These are phyloP conservation scores for Apamea monoglypha DNA, from an alignment of 2,888 invertebrate species.

Conservation along the genomic window DNA sequence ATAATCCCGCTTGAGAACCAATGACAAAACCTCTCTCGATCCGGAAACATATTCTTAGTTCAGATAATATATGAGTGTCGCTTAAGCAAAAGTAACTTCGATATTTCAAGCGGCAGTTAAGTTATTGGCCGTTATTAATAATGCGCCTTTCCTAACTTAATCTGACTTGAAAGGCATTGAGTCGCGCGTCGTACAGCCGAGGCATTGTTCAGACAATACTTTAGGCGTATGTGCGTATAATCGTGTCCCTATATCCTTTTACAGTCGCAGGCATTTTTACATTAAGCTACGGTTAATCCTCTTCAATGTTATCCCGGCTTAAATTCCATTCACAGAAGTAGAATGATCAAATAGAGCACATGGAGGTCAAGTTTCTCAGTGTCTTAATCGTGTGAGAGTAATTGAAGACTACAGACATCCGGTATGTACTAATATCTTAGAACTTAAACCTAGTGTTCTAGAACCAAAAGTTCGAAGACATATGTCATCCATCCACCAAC, in stretches of 20 bases:
- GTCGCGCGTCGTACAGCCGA: conserved; percentile 84
- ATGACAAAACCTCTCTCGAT: conserved; percentile 83
- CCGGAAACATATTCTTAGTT: conserved; percentile 89
- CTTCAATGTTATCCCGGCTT: conserved; percentile 52
- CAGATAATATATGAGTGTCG: conserved; percentile 86
- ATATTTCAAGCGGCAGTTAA: conserved; percentile 88
- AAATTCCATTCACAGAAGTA: conserved; percentile 39
- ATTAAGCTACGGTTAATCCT: conserved; percentile 63
- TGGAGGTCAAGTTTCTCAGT: conserved; percentile 14
- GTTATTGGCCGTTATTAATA: conserved; percentile 90
- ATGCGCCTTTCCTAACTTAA: conserved; percentile 88
- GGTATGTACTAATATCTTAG: conserved; percentile 22
- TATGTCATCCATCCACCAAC: neutral
- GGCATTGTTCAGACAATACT: conserved; percentile 85
- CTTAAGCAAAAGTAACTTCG: conserved; percentile 89
- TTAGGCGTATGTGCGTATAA: conserved; percentile 67
- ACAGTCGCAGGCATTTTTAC: conserved; percentile 57
- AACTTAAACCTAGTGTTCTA: neutral
- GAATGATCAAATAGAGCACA: conserved; percentile 38
- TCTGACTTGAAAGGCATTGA: conserved; percentile 89
- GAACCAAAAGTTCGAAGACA: too few relatives aligned
- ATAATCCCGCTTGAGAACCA: conserved; percentile 76
- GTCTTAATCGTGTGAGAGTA: conserved; percentile 29
- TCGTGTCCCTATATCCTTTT: conserved; percentile 55
- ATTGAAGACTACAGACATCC: conserved; percentile 17